phyloP scores from a whole-genome alignment of 2,113 vertebrate genomes.

The Saccopteryx bilineata region DNA sequence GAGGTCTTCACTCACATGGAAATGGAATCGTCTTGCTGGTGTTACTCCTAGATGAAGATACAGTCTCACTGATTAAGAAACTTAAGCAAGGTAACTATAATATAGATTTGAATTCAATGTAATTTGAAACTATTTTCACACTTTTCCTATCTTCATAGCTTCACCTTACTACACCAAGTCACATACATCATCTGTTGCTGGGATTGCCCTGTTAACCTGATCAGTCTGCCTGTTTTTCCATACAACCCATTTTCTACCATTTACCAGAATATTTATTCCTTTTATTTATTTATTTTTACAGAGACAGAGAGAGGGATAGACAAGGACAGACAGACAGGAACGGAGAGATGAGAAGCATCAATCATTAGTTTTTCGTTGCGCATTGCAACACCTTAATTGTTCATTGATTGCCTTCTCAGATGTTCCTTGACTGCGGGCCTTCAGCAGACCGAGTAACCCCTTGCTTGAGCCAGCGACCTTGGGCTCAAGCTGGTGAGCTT shows the following conservation, averaged over 20 bases:
- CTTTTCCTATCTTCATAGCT: neutral
- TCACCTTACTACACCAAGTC: neutral
- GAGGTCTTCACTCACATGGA: neutral
- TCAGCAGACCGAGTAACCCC: too few species aligned
- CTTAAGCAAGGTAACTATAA: neutral
- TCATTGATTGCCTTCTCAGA: too few species aligned
- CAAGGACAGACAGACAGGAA: too few species aligned
- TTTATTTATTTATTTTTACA: neutral
- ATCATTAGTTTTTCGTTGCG: too few species aligned
- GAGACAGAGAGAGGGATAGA: too few species aligned
- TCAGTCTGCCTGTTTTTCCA: neutral
- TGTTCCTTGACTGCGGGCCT: too few species aligned
- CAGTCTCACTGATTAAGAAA: neutral
- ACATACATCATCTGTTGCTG: neutral
- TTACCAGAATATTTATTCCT: neutral
- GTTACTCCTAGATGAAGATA: conserved; percentile 7
- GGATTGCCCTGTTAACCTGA: neutral
- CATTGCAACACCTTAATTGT: too few species aligned
- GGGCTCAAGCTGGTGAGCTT: too few species aligned
- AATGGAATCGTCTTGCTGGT: neutral
- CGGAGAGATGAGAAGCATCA: too few species aligned
- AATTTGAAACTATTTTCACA: neutral
- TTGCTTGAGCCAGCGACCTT: too few species aligned
- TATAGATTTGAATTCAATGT: neutral
- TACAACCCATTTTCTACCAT: neutral